These are phyloP conservation scores for Eutrigla gurnardus DNA, from an alignment of 2,797 vertebrate genomes.

Conservation along the genomic window DNA sequence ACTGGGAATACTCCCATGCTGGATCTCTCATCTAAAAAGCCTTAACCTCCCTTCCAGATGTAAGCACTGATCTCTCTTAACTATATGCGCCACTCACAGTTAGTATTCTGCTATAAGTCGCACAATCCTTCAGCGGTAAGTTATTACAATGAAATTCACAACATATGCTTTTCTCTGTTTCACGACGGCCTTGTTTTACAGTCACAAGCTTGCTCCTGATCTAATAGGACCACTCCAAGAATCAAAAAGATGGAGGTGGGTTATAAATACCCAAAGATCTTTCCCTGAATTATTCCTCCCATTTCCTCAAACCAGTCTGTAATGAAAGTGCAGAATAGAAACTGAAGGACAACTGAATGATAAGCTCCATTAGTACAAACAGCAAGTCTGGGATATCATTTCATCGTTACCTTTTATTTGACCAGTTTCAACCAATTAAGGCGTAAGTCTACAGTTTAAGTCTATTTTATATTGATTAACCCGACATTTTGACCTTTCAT, in stretches of 20 bases:
- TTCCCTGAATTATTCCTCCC: constrained; percentile 44
- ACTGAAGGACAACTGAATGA: constrained; percentile 67
- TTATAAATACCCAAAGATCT: constrained; percentile 39
- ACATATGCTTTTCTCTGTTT: constrained; percentile 42
- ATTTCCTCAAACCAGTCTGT: constrained; percentile 32
- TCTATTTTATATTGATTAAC: constrained; percentile 49
- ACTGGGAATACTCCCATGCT: constrained; percentile 74
- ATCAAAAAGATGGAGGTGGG: constrained; percentile 51
- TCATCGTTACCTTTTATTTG: constrained; percentile 52
- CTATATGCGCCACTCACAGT: constrained; percentile 42
- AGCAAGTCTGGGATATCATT: constrained; percentile 41
- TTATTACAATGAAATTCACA: constrained; percentile 41
- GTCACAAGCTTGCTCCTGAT: constrained; percentile 30
- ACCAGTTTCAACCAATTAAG: constrained; percentile 43
- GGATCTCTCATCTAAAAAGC: constrained; percentile 65
- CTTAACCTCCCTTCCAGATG: constrained; percentile 65
- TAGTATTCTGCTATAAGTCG: constrained; percentile 37
- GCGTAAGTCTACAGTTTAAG: constrained; percentile 26
- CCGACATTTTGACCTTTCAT: constrained; percentile 52
- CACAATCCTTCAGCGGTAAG: constrained; percentile 37
- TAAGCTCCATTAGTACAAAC: constrained; percentile 60
- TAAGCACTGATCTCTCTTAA: constrained; percentile 51
- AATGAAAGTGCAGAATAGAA: constrained; percentile 40
- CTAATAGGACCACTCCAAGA: constrained; percentile 44
- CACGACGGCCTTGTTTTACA: constrained; percentile 28